Base-by-base conservation (phyloP, 2,888 invertebrate genomes). In the Hetaerina titia region DNA sequence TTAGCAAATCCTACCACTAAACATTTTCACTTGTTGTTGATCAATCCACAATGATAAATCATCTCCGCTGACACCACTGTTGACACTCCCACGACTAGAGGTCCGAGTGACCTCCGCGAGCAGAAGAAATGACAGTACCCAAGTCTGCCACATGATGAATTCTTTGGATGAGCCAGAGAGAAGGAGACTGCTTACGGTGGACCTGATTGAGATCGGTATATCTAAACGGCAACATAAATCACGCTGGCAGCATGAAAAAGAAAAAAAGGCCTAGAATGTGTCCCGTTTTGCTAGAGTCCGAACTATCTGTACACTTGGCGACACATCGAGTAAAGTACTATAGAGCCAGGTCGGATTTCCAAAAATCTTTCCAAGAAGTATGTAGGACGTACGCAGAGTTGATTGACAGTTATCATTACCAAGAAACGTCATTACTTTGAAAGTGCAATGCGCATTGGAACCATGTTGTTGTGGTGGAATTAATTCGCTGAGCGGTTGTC, bases 11-110 rank as follows among this genome's bases (percentile, higher is more conserved):
- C 97, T 96, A 99, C 99, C 99, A 97, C 98, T 98, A 96, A 99
- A 98, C 98, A 98, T 98, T 97, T 98, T 98, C 95, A 99, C 98
- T 97, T 99, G 99, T 96, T 98, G 98, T 96, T 98, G 98, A 96
- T 99, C 98, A 96, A 99, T 99, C 99, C 99, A 99, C 95, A 99
- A 95, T 7, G 92, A 92, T 56, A 92, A 92, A 74, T 92, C 92
- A 74, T 92, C 92, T 92, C 92, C 69, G 31, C 64, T 92, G 74
- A 92, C 92, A 56, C 92, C 92, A 69, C 92, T 69, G 45, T 92
- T 92, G 92, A 92, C 92, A 92, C 74, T 69, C 56, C 92, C 92
- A 92, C 92, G 92, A 57, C 69, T 74, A 25, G 92, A 92, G 74
- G 92, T 92, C 56, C 92, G 69, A 69, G 92, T 69, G 69, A 92